Conservation (phyloP, 2,888 invertebrate genomes). For the Abrostola triplasia region DNA sequence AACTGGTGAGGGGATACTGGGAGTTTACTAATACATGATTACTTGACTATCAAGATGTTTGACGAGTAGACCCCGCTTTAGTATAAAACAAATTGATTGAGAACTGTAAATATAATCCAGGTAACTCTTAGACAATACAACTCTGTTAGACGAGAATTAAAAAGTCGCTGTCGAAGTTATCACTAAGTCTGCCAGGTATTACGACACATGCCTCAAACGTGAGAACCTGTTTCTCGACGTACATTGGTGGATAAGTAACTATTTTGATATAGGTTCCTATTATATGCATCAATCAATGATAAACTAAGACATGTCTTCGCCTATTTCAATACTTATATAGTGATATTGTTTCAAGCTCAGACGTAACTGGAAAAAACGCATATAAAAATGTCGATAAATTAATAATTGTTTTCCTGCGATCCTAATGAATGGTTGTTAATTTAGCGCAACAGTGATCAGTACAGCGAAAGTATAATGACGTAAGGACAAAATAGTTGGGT, state of each 20-base stretch:
- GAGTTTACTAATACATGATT: too few species aligned
- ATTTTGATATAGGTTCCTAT: too few species aligned
- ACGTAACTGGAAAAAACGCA: background rate
- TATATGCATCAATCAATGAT: too few species aligned
- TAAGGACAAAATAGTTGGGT: constrained; percentile 26
- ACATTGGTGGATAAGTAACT: too few species aligned
- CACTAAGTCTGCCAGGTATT: background rate
- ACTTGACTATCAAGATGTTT: too few species aligned
- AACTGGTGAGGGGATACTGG: constrained; percentile 39
- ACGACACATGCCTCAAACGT: background rate
- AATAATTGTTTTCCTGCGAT: background rate
- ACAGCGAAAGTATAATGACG: constrained; percentile 33
- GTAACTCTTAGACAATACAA: background rate
- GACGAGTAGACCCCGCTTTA: background rate
- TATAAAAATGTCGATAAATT: background rate
- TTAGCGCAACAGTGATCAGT: constrained; percentile 18
- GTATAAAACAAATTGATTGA: background rate
- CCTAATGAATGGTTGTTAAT: constrained; percentile 6
- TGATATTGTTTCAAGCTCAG: too few species aligned
- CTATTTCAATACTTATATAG: background rate
- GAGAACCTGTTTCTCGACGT: too few species aligned
- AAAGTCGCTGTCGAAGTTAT: background rate
- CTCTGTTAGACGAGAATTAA: background rate
- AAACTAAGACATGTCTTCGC: background rate
- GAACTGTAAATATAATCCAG: background rate